Evolutionary conservation across 2,888 invertebrate genomes (phyloP), one percentile per base, ranked within the genome.

Genomic region (Papilio demoleus): DNA sequence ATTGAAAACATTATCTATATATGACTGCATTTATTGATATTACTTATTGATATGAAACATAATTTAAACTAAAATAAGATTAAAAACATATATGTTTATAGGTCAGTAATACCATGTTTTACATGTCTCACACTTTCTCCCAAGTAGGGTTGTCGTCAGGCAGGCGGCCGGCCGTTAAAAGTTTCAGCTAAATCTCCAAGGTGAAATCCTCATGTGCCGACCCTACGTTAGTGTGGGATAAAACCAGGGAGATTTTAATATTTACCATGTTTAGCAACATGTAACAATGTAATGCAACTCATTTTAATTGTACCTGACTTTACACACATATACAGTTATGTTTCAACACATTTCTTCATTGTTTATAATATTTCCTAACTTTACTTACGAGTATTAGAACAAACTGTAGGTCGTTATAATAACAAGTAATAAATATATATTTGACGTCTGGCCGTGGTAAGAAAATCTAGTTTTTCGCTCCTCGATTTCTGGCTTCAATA

Each of bases 21-120:
- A 50, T 50, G 27, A n/a, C 27, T 50, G 50, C 24, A 50, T 50
- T 27, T 27, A 50, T 50, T 50, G 47, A 50, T 50, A 50, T 50
- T 50, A 50, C 47, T 22, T 12, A 22, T 42, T 9, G 45, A 45
- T 11, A 45, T 45, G 12, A 22, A 45, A 45, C 45, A 22, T 22
- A 45, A 45, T 45, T 45, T 19, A 19, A 19, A 45, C 9, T 19
- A 45, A 19, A 19, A 19, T 17, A 45, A 6, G 2, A 19, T 17
- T n/a, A 42, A 42, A n/a, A 17, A 42, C 0, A 19, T 45, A 45
- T 19, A 4, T n/a, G 4, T 40, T n/a, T n/a, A n/a, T n/a, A 6
- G 1, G 36, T 2, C 4, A n/a, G n/a, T 40, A 40, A n/a, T n/a
- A 40, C 14, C 14, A 12, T 38, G 14, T 0, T 12, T 38, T 12